Base-by-base conservation (phyloP, 2,113 vertebrate genomes). In the Cyphomyrus discorhynchus region DNA sequence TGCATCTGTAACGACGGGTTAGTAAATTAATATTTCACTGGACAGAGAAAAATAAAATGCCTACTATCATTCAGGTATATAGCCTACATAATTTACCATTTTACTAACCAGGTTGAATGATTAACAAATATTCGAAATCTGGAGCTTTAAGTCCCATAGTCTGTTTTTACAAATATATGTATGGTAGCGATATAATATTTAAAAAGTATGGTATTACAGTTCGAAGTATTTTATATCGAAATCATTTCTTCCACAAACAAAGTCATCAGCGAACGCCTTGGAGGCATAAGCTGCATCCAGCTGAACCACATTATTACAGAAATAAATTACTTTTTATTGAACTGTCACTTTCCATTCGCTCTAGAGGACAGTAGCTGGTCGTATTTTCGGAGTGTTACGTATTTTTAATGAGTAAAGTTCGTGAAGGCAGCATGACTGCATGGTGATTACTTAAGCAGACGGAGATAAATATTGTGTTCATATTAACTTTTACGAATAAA, bases 321-420 rank as follows among this genome's bases (percentile, higher is more conserved):
- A 80, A 80, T 80, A 80, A 80, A 80, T 80, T 80, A 80, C 74
- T 80, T 80, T 80, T 42, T 80, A 52, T 47, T 86, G 49, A 86
- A 53, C 31, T 86, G 49, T 86, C 46, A 86, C 85, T 52, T 52
- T 86, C 49, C 49, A 50, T 86, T 86, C 74, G n/a, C 49, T 15
- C n/a, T 52, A 17, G 27, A 52, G 49, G 17, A 86, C n/a, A 86
- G 46, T 46, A 52, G 45, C 46, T 56, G 42, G 45, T 35, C 27
- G 24, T 47, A 86, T 53, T 35, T 86, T 46, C 42, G 27, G 9
- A 53, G 1, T 39, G 46, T 42, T 42, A 80, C 15, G 5, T 80
- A 80, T 50, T 86, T 50, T 49, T 84, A 84, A 46, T 84, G n/a
- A 84, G 82, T 84, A 84, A 84, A 84, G 39, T 46, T 84, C 24